phyloP scores from a whole-genome alignment of 1,140 invertebrate species.

The Conus betulinus region DNA sequence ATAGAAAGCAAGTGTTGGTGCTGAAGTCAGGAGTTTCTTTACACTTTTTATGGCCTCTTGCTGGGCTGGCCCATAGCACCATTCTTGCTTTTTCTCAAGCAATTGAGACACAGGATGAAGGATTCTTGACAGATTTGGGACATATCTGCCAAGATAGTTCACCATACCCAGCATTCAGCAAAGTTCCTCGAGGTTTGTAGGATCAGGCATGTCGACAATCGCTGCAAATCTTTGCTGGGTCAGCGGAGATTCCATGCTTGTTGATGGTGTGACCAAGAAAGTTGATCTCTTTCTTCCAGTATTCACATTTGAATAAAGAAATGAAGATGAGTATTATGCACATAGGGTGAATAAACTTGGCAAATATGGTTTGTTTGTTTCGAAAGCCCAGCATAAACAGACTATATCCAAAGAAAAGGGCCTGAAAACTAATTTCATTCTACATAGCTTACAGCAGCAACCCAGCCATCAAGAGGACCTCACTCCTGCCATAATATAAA shows the following conservation, averaged over 20 bases:
- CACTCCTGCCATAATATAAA: no score
- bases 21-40: slow-evolving; percentile 32
- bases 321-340: no score
- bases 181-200: slow-evolving; percentile 49
- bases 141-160: slow-evolving; percentile 36
- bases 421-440: no score
- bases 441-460: no score
- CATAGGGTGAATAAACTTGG: no score
- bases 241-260: slow-evolving; percentile 48
- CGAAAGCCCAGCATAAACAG: no score
- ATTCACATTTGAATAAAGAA: slow-evolving; percentile 72
- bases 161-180: slow-evolving; percentile 29
- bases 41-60: slow-evolving; percentile 37
- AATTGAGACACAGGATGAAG: slow-evolving; percentile 40
- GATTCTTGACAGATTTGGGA: slow-evolving; percentile 35
- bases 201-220: slow-evolving; percentile 55
- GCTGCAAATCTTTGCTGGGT: slow-evolving; percentile 66
- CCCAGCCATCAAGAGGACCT: no score
- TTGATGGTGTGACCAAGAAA: slow-evolving; percentile 42
- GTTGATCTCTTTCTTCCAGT: slow-evolving; percentile 38
- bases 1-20: slow-evolving; percentile 45
- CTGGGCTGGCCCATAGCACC: slow-evolving; percentile 34
- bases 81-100: slow-evolving; percentile 36
- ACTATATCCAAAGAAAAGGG: no score
- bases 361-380: no score